phyloP scores from a whole-genome alignment of 2,797 vertebrate species.

The Jordanella pulchra region DNA sequence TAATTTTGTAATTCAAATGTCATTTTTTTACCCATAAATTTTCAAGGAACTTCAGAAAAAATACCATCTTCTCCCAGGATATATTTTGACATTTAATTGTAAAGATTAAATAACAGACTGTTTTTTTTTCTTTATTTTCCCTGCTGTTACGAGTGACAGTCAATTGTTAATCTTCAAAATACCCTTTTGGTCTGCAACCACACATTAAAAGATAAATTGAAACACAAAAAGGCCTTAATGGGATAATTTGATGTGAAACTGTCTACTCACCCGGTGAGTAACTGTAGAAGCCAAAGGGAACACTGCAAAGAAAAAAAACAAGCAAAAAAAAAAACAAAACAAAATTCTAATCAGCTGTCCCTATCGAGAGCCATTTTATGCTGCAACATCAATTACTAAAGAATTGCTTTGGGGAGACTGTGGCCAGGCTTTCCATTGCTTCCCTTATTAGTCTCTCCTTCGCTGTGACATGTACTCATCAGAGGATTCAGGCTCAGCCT shows the following conservation, averaged over 20 bases:
- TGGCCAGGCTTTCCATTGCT: slow-evolving; percentile 65
- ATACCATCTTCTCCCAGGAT: slow-evolving; percentile 21
- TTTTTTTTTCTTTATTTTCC: slow-evolving; percentile 24
- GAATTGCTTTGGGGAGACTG: slow-evolving; percentile 77
- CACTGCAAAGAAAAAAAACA: slow-evolving; percentile 31
- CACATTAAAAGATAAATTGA: slow-evolving; percentile 25
- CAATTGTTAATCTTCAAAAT: slow-evolving; percentile 35
- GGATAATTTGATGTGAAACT: slow-evolving; percentile 72
- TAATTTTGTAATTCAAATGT: too few species aligned
- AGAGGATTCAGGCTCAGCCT: slow-evolving; percentile 59
- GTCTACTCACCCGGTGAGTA: slow-evolving; percentile 64
- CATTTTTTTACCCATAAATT: too few species aligned
- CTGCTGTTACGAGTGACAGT: slow-evolving; percentile 9
- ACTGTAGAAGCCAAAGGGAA: slow-evolving; percentile 40
- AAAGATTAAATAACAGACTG: slow-evolving; percentile 4
- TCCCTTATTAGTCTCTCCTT: slow-evolving; percentile 77
- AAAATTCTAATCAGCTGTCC: slow-evolving; percentile 63
- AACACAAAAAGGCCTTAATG: slow-evolving; percentile 47
- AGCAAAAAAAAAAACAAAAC: slow-evolving; percentile 35
- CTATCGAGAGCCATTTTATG: slow-evolving; percentile 72
- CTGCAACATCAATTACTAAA: slow-evolving; percentile 76
- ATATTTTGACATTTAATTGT: slow-evolving; percentile 22
- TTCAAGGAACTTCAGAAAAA: too few species aligned
- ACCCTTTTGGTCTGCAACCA: slow-evolving; percentile 6
- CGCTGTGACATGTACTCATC: slow-evolving; percentile 77